These are phyloP conservation scores for Philereme transversata DNA, from an alignment of 2,888 invertebrate genomes.

Conservation along the genomic window DNA sequence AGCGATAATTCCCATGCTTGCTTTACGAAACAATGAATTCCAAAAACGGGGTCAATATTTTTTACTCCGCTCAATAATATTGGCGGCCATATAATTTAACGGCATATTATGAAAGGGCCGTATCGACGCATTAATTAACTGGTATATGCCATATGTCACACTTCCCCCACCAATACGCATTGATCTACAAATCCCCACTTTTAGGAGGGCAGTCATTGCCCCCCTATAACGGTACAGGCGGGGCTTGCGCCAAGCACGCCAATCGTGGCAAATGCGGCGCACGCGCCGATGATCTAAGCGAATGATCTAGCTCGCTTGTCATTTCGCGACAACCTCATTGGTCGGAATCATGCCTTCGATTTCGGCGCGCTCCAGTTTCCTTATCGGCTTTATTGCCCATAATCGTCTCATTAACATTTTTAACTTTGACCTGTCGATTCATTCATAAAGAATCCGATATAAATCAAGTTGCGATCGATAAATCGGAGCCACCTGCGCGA, in stretches of 20 bases:
- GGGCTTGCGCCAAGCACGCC: slow-evolving; percentile 72
- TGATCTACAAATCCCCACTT: slow-evolving; percentile 79
- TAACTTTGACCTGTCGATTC: slow-evolving; percentile 61
- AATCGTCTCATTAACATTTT: slow-evolving; percentile 53
- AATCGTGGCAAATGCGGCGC: slow-evolving; percentile 72
- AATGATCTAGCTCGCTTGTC: slow-evolving; percentile 81
- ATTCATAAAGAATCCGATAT: slow-evolving; percentile 43
- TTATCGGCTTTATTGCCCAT: slow-evolving; percentile 48
- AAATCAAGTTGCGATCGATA: slow-evolving; percentile 46
- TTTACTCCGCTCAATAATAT: slow-evolving; percentile 28
- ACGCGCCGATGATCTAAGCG: slow-evolving; percentile 74
- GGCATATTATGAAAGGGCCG: slow-evolving; percentile 51
- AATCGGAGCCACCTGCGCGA: slow-evolving; percentile 58
- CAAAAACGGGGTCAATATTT: slow-evolving; percentile 36
- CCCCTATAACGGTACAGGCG: slow-evolving; percentile 82
- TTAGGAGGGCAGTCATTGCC: slow-evolving; percentile 75
- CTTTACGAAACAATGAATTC: slow-evolving; percentile 30
- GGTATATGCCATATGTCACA: slow-evolving; percentile 72
- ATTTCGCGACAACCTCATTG: slow-evolving; percentile 78
- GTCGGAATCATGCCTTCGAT: slow-evolving; percentile 64
- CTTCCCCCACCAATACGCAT: slow-evolving; percentile 59
- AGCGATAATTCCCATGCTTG: slow-evolving; percentile 1
- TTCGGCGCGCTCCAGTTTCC: slow-evolving; percentile 59
- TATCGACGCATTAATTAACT: slow-evolving; percentile 64
- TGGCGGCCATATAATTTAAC: slow-evolving; percentile 46